Evolutionary conservation across 2,797 vertebrate genomes (phyloP), one percentile per base, ranked within the genome.

Genomic region (Ctenochaetus hawaiiensis): DNA sequence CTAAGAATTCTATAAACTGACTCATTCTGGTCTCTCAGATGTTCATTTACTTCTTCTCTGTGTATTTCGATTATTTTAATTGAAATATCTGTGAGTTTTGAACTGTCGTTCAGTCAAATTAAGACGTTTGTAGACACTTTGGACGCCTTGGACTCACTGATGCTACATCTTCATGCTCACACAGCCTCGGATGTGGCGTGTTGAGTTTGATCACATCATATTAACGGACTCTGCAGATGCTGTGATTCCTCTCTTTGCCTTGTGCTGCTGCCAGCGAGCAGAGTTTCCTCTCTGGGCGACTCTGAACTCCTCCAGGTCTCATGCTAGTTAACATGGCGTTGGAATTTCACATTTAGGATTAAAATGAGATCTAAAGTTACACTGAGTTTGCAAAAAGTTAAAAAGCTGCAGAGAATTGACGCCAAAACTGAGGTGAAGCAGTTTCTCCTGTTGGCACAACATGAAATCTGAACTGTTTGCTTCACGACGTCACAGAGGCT

Each of bases 381-480:
- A 41, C 16, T 56, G 17, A 1, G 48, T 60, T 73, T 8, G 59
- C 4, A 30, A 26, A 7, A 2, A 45, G 43, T 23, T 64, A 30
- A 63, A 62, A 62, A 47, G 58, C 34, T 45, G 7, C 6, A 34
- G 20, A 20, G 2, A 72, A 48, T n/a, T 34, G 65, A 30, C 39
- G 75, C 60, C 63, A 65, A 22, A 60, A 5, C 5, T 1, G 47
- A 13, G 17, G 22, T n/a, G 44, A 48, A 10, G 53, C 39, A 7
- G 54, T 64, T 43, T 39, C 20, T 44, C 23, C 14, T 20, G 9
- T 49, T 78, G 64, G 77, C 75, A 51, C 9, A 20, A 43, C 23
- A 43, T 70, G 8, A 64, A 78, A 74, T 23, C 49, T 43, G 7
- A 73, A 16, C 5, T n/a, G 53, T 48, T 52, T 70, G 23, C 44